Evolutionary conservation across 1,140 invertebrate genomes (phyloP), one percentile per base, ranked within the genome.

Genomic region (Acromyrmex charruanus): DNA sequence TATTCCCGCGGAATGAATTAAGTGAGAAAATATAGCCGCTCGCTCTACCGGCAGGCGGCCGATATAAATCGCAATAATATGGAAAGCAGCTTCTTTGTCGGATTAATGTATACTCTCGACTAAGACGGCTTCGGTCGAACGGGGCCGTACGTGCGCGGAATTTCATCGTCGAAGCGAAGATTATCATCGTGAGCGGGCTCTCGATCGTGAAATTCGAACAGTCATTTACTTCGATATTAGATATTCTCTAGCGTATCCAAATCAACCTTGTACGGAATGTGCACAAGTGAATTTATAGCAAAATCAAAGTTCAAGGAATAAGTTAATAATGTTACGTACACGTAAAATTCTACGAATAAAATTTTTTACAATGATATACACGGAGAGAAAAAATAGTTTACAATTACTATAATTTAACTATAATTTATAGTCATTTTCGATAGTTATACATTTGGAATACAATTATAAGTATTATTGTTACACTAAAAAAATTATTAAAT

Each of bases 41-140:
- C 16, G 55, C 80, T 35, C 69, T 16, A 18, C 63, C 49, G 28
- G 31, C 55, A 84, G 69, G n/a, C 39, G n/a, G 21, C 25, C 53
- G 79, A 75, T 84, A 75, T 84, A 84, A 84, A 84, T 84, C 80
- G 80, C 80, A 55, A 84, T 84, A 84, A 84, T 84, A 75, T 84
- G 80, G 80, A 84, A 84, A 84, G 80, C 69, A 75, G 69, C 80
- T 84, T 84, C 80, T 84, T 75, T 84, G 80, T 84, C 80, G 69
- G 80, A 84, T 84, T 84, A 84, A 84, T 75, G 80, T 84, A 84
- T 49, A 84, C 55, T 84, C 69, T 44, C 58, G 39, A 61, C 69
- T 84, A 84, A 84, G 80, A 84, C 55, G 55, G 58, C 39, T 61
- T 61, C 68, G 80, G 39, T 49, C 69, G 80, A 74, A 75, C 25